These are phyloP conservation scores for Myotis vivesi DNA, from an alignment of 2,797 vertebrate species.

Conservation along the genomic window DNA sequence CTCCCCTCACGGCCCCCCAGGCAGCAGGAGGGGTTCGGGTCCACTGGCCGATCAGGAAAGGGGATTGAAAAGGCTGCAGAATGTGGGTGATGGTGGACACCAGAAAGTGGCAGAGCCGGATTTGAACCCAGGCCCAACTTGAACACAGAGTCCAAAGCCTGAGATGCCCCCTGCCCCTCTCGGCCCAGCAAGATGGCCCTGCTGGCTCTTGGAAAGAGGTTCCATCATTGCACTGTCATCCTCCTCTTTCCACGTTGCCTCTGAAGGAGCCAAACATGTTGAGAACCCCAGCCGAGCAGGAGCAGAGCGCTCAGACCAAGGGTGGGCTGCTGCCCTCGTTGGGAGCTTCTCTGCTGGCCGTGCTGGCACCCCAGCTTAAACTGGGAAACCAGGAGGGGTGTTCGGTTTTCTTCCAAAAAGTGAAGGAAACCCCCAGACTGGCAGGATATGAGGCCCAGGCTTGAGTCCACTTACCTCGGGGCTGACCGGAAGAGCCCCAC, in stretches of 20 bases:
- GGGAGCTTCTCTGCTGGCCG: background rate
- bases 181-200: background rate
- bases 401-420: background rate
- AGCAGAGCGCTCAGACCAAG: background rate
- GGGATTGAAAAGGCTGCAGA: background rate
- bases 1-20: too few species aligned
- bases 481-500: background rate
- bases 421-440: background rate
- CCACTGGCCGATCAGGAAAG: rapidly evolving
- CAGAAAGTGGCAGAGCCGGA: background rate
- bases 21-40: background rate
- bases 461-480: background rate
- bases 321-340: background rate
- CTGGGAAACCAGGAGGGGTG: background rate
- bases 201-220: background rate
- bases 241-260: background rate
- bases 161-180: background rate
- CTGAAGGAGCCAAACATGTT: background rate
- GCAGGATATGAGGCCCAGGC: background rate
- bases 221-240: background rate
- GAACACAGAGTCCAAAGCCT: background rate
- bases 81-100: background rate
- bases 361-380: background rate
- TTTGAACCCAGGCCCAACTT: background rate
- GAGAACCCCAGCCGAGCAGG: background rate